Base-by-base conservation (phyloP, 2,797 vertebrate genomes). In the Sternotherus odoratus region DNA sequence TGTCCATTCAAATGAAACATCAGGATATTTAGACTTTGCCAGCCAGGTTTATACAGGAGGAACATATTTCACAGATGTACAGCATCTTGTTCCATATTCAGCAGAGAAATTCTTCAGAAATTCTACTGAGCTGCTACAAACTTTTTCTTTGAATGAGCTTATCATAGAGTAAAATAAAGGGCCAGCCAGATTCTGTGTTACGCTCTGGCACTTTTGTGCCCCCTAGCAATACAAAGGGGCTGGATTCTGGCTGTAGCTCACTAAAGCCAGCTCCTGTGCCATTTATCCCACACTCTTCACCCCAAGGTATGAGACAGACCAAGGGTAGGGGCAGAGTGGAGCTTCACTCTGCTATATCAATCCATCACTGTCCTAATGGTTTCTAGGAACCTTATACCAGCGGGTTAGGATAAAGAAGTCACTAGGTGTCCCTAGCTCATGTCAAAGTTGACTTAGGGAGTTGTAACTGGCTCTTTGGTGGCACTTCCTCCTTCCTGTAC, bases 1-100 rank as follows among this genome's bases (percentile, higher is more conserved):
- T 69, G 39, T 69, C 56, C 33, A 43, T 88, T 94, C 60, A 89
- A 75, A 83, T 85, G 84, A 95, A 93, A 82, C 79, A 82, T 86
- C 83, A 94, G 82, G 46, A 74, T 24, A 48, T 36, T 4, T 1
- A 63, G 15, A 2, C 6, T 26, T 16, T 90, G 78, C 19, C 23
- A 46, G 85, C 26, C 23, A 39, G 85, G 86, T 89, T 91, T 90
- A 28, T 82, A n/a, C 21, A 4, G 48, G 84, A 43, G n/a, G 36
- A 92, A 83, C 72, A 54, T 4, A 0, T 85, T 87, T 88, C 77
- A 79, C 46, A 77, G 57, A 82, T 33, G 4, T 51, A 77, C 39
- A 8, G 2, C 26, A 50, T 74, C 48, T 82, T 26, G 26, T 85
- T 63, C 21, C 72, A 54, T 46, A 82, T 50, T n/a, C 8, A 39